Percentiles rank a stretch among this genome's conserved stretches.
phyloP scores from a whole-genome alignment of 2,797 vertebrate species.

The Manis crassicaudata region DNA sequence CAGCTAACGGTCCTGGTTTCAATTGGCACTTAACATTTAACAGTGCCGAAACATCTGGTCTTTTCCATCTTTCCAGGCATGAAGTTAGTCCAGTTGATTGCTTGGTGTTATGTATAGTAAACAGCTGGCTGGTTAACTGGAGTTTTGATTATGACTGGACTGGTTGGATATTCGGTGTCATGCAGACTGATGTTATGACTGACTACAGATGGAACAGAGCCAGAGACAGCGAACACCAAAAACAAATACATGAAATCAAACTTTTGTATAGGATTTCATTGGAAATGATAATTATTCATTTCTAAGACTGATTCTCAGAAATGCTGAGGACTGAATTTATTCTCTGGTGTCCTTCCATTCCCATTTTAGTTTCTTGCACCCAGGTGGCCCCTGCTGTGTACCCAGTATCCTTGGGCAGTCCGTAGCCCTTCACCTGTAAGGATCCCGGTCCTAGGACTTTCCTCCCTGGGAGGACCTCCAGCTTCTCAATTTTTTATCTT shows the following conservation, averaged over 20 bases:
- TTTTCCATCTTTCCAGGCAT: background rate
- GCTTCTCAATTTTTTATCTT: background rate
- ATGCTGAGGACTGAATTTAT: background rate
- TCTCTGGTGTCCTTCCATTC: background rate
- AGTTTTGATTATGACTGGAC: conserved; percentile 55
- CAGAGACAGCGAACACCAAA: conserved; percentile 18
- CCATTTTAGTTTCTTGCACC: background rate
- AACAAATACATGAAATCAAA: conserved; percentile 31
- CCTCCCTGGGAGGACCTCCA: background rate
- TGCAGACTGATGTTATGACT: conserved; percentile 60
- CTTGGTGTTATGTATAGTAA: conserved; percentile 52
- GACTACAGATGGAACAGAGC: conserved; percentile 37
- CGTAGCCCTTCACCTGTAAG: background rate
- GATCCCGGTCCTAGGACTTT: background rate
- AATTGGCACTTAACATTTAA: conserved; percentile 44
- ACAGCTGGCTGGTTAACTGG: conserved; percentile 57
- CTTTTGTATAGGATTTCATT: conserved; percentile 22
- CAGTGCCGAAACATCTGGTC: conserved; percentile 55
- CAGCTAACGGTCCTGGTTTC: conserved; percentile 21
- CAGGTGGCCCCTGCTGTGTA: background rate
- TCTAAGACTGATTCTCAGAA: background rate
- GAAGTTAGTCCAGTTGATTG: conserved; percentile 40
- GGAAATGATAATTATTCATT: conserved; percentile 31
- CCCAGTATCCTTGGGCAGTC: background rate
- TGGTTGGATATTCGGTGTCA: conserved; percentile 54